Evolutionary conservation across 2,113 vertebrate genomes (phyloP).

Genomic region (Carassius auratus): DNA sequence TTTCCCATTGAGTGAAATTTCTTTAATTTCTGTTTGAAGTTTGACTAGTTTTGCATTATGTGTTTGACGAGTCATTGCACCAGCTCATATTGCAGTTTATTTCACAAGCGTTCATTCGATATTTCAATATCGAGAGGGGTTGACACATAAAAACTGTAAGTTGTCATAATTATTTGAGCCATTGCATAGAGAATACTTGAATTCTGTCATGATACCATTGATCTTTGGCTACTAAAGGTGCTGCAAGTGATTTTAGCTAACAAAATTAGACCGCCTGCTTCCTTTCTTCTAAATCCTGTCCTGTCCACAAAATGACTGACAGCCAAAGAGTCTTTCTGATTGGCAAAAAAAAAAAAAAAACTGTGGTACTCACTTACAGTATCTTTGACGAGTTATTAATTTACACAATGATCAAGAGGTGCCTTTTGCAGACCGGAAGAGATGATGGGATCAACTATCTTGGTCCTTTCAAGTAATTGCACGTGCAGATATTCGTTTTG

Average conservation of each 20-base stretch:
- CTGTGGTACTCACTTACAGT: neutral
- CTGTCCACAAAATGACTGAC: neutral
- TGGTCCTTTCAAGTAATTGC: conserved; percentile 44
- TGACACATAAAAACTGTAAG: neutral
- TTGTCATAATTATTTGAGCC: conserved; percentile 18
- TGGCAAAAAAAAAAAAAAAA: no score
- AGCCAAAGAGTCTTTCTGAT: neutral
- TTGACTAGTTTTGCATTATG: neutral
- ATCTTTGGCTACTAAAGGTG: conserved; percentile 32
- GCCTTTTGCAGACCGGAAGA: conserved; percentile 46
- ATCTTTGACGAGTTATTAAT: conserved; percentile 17
- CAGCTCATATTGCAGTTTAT: neutral
- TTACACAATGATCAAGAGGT: conserved; percentile 49
- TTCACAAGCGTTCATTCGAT: neutral
- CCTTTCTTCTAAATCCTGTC: neutral
- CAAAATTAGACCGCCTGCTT: no score
- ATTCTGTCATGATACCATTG: conserved; percentile 33
- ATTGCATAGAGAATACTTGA: conserved; percentile 46
- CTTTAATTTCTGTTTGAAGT: neutral
- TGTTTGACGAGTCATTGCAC: neutral
- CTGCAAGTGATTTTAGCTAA: neutral
- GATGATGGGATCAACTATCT: conserved; percentile 33
- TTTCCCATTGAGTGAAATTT: neutral
- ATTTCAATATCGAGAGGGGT: neutral
- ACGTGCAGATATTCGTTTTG: conserved; percentile 36